phyloP scores from a whole-genome alignment of 1,140 invertebrate species.

The Trigoniulus corallinus region DNA sequence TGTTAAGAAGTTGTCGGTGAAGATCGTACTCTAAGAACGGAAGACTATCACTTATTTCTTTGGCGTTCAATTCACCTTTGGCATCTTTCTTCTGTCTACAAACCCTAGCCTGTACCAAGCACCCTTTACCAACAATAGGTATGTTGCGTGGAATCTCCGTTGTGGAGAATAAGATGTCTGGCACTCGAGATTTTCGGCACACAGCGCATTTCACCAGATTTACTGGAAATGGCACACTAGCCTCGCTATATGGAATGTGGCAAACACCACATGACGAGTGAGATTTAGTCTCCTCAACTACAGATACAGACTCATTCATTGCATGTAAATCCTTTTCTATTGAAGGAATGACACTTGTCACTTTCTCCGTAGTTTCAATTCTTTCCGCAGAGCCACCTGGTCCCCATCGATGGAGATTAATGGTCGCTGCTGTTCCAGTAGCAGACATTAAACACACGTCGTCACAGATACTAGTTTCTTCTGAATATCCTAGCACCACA shows the following conservation, averaged over 20 bases:
- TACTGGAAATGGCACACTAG: slow-evolving; percentile 49
- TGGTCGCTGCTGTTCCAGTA: slow-evolving; percentile 77
- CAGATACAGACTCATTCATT: too few relatives aligned
- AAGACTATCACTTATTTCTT: slow-evolving; percentile 67
- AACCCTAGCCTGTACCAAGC: slow-evolving; percentile 41
- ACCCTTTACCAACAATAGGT: slow-evolving; percentile 51
- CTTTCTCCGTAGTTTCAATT: background rate
- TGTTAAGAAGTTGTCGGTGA: slow-evolving; percentile 76
- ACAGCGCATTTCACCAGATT: slow-evolving; percentile 44
- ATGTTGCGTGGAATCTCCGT: slow-evolving; percentile 64
- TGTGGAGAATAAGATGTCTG: slow-evolving; percentile 76
- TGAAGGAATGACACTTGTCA: too few relatives aligned
- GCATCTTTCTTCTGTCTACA: slow-evolving; percentile 59
- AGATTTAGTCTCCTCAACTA: too few relatives aligned
- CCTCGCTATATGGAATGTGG: slow-evolving; percentile 61
- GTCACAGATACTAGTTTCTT: slow-evolving; percentile 80
- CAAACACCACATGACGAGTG: slow-evolving; percentile 36
- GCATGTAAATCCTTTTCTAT: too few relatives aligned
- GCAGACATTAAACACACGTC: slow-evolving; percentile 89
- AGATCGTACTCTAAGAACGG: slow-evolving; percentile 93
- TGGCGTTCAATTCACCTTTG: slow-evolving; percentile 70
- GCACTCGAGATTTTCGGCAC: slow-evolving; percentile 62
- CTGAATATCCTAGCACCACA: slow-evolving; percentile 81
- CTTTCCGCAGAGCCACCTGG: background rate
- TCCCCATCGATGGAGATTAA: slow-evolving; percentile 21